Evolutionary conservation across 1,140 invertebrate species (phyloP), one percentile per base, ranked within the genome.

Genomic region (Portunus trituberculatus): DNA sequence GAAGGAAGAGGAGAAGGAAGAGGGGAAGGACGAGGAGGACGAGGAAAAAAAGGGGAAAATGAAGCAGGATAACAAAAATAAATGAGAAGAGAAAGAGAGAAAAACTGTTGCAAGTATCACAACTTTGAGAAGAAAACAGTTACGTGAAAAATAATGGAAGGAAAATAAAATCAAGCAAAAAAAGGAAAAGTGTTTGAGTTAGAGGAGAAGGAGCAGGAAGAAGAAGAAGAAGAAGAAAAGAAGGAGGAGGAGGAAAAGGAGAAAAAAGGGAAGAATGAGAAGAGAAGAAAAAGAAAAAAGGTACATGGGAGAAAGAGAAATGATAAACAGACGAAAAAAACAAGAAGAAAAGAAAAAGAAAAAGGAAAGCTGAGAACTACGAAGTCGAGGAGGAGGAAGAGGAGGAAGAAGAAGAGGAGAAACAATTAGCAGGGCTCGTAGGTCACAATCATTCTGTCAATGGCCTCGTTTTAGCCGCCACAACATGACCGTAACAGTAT

Each of bases 401-500:
- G 10, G 31, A 32, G 45, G 16, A 20, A 12, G 32, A 20, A 10
- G 31, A 39, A 31, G 20, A 88, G 87, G 87, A 39, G 87, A 88
- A 7, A 39, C 86, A 46, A 88, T 45, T 39, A 88, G 87, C 32
- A 88, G 14, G 29, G 29, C 14, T 45, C 32, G 25, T 45, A 45
- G 87, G 31, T 76, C 67, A 76, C 67, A 76, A 76, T 76, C 67
- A 76, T n/a, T 25, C 25, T 76, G 67, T 76, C 67, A 76, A 76
- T 76, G 20, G 25, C 67, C 67, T 76, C 67, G 67, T 76, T 76
- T n/a, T 7, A 8, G 67, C 6, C 67, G 67, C 67, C 67, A 76
- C 67, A 76, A 76, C 67, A 76, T n/a, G n/a, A 76, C 67, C 67
- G n/a, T 76, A 76, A 76, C 67, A n/a, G n/a, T 76, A 76, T 76